A percentile compares a stretch with the other conserved stretches of the same genome.
These are phyloP conservation scores for Erythrocercus mccallii DNA, from an alignment of 2,113 vertebrate genomes.

Conservation along the genomic window DNA sequence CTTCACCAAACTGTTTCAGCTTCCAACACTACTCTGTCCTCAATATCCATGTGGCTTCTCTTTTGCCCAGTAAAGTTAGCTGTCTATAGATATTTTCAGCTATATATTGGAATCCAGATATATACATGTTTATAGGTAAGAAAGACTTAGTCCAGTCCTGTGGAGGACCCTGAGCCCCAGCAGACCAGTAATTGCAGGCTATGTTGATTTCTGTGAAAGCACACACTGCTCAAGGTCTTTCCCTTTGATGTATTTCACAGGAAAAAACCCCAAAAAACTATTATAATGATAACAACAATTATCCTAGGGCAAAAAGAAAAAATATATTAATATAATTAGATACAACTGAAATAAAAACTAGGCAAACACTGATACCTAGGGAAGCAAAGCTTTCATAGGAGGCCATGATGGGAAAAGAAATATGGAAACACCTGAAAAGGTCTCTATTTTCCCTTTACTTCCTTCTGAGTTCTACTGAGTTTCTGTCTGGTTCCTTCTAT, in stretches of 20 bases:
- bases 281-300: background rate
- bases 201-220: background rate
- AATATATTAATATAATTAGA: background rate
- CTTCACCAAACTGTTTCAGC: background rate
- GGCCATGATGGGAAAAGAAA: background rate
- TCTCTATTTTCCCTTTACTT: background rate
- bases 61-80: background rate
- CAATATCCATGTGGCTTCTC: background rate
- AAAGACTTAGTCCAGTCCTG: background rate
- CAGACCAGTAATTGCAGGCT: background rate
- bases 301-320: background rate
- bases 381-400: background rate
- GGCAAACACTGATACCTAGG: background rate
- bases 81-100: background rate
- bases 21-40: background rate
- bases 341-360: background rate
- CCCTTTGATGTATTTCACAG: background rate
- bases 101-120: background rate
- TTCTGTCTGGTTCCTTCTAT: background rate
- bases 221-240: background rate
- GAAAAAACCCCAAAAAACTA: background rate
- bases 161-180: background rate
- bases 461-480: background rate
- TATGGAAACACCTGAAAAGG: background rate
- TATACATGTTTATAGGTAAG: background rate